Base-by-base conservation (phyloP, 2,113 vertebrate species). In the Donacobius atricapilla region DNA sequence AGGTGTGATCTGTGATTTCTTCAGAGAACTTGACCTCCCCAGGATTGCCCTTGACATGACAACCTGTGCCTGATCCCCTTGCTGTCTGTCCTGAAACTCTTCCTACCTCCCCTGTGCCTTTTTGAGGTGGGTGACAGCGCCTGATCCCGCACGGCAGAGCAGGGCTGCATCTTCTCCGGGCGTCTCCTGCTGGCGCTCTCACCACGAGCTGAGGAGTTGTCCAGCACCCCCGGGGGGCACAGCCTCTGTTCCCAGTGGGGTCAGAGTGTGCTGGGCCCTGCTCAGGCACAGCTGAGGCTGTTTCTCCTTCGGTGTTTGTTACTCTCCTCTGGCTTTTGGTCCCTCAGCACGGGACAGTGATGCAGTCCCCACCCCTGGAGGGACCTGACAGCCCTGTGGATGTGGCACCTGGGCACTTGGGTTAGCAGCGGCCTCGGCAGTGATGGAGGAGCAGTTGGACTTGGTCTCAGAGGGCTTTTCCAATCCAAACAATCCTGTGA, bases 261-360 rank as follows among this genome's bases (percentile, higher is more conserved):
- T 8, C 16, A 0, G 0, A 1, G 3, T 1, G 45, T 19, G 11
- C 63, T 24, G 83, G 2, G 13, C 10, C 11, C 53, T 39, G 42
- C 53, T 10, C 2, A 0, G 16, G 11, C 19, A 3, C 31, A 17
- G 18, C 54, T 21, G 8, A 16, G 13, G 15, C 7, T n/a, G 25
- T 2, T 60, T 33, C 50, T 33, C 11, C 33, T 48, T 11, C 13
- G 12, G 27, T 5, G 2, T 3, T 11, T 31, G 23, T 30, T 9
- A 0, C 13, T 25, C 16, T 48, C 4, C 54, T 9, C 50, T n/a
- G 70, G 28, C 42, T 50, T 25, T 18, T 11, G 44, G n/a, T 51
- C 30, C 25, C 77, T 33, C 28, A 12, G 68, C 42, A 2, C 0
- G 42, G 66, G 57, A 2, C 63, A 33, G 27, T 7, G 53, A 5